Evolutionary conservation across 2,797 vertebrate genomes (phyloP).

Genomic region (Poecilia picta): DNA sequence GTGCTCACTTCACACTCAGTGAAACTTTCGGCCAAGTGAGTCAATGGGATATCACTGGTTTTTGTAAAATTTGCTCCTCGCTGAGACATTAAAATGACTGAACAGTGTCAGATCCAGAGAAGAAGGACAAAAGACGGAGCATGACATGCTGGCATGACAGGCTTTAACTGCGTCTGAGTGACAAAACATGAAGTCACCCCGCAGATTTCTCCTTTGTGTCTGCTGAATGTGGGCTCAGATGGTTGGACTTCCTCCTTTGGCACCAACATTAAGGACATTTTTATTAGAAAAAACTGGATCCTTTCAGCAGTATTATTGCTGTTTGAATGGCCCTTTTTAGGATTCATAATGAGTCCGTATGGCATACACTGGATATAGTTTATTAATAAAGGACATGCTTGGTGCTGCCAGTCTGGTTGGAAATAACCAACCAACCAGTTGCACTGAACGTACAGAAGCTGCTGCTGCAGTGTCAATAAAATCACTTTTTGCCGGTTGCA

Average conservation of each 20-base stretch:
- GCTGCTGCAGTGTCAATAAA: background rate
- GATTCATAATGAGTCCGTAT: conserved; percentile 29
- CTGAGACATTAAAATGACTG: conserved; percentile 63
- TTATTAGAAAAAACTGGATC: conserved; percentile 43
- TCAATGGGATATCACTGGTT: conserved; percentile 52
- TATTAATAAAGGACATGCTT: conserved; percentile 1
- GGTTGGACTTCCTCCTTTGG: conserved; percentile 61
- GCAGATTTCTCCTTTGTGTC: conserved; percentile 55
- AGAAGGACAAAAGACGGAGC: conserved; percentile 32
- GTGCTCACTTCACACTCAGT: conserved; percentile 55
- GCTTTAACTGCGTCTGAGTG: conserved; percentile 44
- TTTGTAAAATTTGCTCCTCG: conserved; percentile 55
- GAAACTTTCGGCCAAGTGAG: conserved; percentile 41
- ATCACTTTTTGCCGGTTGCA: background rate
- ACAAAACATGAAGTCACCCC: conserved; percentile 40
- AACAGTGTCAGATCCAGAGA: conserved; percentile 31
- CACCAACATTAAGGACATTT: conserved; percentile 42
- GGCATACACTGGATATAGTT: conserved; percentile 10
- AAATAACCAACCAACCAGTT: conserved; percentile 3
- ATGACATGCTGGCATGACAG: conserved; percentile 32
- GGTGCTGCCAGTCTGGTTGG: conserved; percentile 25
- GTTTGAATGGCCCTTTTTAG: conserved; percentile 45
- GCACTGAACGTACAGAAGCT: background rate
- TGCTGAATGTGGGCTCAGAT: conserved; percentile 42
- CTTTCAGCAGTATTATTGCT: conserved; percentile 36